These are phyloP conservation scores for Cephalopholis sonnerati DNA, from an alignment of 2,113 vertebrate species.

Conservation along the genomic window DNA sequence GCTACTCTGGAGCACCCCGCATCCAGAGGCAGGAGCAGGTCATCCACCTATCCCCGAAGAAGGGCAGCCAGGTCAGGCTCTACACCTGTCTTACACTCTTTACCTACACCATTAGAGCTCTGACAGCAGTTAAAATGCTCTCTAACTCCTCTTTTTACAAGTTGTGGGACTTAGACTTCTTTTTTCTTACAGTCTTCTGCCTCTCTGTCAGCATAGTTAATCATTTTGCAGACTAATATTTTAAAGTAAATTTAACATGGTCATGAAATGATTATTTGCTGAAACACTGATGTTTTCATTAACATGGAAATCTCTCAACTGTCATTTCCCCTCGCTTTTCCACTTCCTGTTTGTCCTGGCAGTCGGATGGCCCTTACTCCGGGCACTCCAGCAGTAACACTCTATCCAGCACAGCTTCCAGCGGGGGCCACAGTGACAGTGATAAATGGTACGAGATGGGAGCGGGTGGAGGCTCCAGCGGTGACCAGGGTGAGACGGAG, in stretches of 20 bases:
- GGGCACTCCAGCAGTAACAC: slow-evolving; percentile 99
- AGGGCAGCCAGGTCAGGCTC: slow-evolving; percentile 93
- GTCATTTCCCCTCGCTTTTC: neutral
- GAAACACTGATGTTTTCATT: neutral
- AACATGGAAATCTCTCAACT: neutral
- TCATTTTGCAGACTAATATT: neutral
- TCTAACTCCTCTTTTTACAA: neutral
- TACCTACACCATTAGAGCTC: neutral
- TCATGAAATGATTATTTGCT: too few relatives aligned
- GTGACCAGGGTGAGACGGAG: slow-evolving; percentile 89
- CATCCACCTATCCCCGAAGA: slow-evolving; percentile 96
- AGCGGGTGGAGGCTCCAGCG: slow-evolving; percentile 83
- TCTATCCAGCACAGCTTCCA: slow-evolving; percentile 95
- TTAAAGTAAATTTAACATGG: neutral
- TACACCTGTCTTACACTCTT: neutral
- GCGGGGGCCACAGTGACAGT: slow-evolving; percentile 92
- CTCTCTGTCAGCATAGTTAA: neutral
- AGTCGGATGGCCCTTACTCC: slow-evolving; percentile 96
- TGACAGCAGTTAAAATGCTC: neutral
- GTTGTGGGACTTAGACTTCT: neutral
- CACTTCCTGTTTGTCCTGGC: slow-evolving; percentile 11
- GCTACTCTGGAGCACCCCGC: slow-evolving; percentile 93
- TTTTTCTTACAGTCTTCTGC: neutral
- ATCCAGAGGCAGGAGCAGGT: slow-evolving; percentile 98
- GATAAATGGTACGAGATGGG: slow-evolving; percentile 96